These are phyloP conservation scores for Caranx melampygus DNA, from an alignment of 2,113 vertebrate genomes.

Conservation along the genomic window DNA sequence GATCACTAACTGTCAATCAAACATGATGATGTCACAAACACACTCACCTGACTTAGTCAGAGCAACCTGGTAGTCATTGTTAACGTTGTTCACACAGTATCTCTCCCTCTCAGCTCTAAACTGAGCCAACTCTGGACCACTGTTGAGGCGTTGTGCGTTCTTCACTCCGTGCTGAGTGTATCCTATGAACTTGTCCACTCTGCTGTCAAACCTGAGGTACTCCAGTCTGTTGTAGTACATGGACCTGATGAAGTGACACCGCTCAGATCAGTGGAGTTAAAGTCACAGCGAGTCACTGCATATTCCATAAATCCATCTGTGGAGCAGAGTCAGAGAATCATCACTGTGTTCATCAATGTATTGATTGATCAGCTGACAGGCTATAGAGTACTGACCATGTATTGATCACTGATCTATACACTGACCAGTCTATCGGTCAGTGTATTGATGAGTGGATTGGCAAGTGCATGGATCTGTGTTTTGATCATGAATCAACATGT, in stretches of 20 bases:
- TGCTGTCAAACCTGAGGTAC: not conserved
- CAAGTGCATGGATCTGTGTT: not conserved
- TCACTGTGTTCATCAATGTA: not conserved
- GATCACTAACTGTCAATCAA: too few species aligned
- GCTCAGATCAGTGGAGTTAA: slow-evolving; percentile 56
- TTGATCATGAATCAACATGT: not conserved
- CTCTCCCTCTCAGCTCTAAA: rapidly evolving
- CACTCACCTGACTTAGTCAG: slow-evolving; percentile 64
- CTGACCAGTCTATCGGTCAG: not conserved
- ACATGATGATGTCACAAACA: not conserved
- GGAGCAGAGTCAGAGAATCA: not conserved
- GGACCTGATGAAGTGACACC: slow-evolving; percentile 42
- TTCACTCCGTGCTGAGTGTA: not conserved
- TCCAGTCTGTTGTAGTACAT: slow-evolving; percentile 44
- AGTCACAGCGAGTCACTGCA: rapidly evolving
- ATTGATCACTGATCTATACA: not conserved
- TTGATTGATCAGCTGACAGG: not conserved
- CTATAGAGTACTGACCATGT: too few species aligned
- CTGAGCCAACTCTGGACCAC: rapidly evolving
- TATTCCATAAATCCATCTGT: slow-evolving; percentile 38
- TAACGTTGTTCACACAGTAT: not conserved
- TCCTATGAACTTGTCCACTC: slow-evolving; percentile 1
- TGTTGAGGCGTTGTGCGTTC: rapidly evolving
- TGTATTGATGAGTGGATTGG: not conserved
- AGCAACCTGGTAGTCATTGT: rapidly evolving